phyloP scores from a whole-genome alignment of 2,797 vertebrate genomes.

The Semotilus atromaculatus region DNA sequence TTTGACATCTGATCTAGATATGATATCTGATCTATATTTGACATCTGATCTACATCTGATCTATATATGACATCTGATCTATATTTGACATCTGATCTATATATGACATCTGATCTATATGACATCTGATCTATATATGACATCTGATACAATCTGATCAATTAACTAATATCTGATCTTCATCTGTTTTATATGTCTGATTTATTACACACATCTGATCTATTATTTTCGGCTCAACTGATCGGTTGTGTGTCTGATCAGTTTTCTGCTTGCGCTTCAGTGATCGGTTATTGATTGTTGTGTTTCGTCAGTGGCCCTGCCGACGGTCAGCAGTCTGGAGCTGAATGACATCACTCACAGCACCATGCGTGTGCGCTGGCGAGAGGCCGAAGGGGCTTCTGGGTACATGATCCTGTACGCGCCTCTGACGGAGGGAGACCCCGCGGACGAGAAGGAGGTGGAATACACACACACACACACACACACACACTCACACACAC shows the following conservation, averaged over 20 bases:
- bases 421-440: constrained; percentile 84
- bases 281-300: background rate
- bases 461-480: constrained; percentile 46
- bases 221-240: background rate
- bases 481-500: background rate
- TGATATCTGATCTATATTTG: background rate
- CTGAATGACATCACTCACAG: constrained; percentile 87
- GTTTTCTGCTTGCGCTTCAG: background rate
- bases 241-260: background rate
- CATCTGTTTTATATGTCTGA: background rate
- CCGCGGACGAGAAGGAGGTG: constrained; percentile 95
- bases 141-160: no score
- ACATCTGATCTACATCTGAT: background rate
- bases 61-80: background rate
- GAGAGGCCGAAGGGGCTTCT: constrained; percentile 79
- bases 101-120: background rate
- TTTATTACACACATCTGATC: background rate
- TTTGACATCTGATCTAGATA: background rate
- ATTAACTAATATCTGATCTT: no score
- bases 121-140: background rate
- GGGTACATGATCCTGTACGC: constrained; percentile 95
- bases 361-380: constrained; percentile 87
- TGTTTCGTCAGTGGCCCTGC: constrained; percentile 82
- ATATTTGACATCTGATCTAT: background rate
- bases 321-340: constrained; percentile 82